Evolutionary conservation across 2,797 vertebrate genomes (phyloP).

Genomic region (Rhynchotus rufescens): DNA sequence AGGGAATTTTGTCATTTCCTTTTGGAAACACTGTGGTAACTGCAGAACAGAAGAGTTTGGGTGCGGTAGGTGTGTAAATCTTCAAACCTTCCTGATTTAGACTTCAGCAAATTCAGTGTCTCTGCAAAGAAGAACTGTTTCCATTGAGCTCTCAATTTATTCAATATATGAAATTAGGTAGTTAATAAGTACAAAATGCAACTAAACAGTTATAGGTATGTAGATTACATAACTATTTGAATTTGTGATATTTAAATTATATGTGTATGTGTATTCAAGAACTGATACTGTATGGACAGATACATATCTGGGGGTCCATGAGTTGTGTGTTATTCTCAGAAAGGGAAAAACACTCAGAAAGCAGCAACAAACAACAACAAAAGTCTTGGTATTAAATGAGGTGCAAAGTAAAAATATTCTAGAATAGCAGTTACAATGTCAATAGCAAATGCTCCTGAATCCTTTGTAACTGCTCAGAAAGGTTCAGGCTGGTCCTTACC

Average conservation of each 20-base stretch:
- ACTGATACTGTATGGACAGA: fast-evolving
- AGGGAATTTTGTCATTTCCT: background rate
- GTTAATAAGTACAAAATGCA: no score
- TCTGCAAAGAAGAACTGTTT: background rate
- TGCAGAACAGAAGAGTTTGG: background rate
- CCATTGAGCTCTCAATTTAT: fast-evolving
- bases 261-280: fast-evolving
- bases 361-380: no score
- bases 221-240: fast-evolving
- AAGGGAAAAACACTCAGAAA: background rate
- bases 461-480: background rate
- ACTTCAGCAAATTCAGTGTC: fast-evolving
- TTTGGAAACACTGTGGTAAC: fast-evolving
- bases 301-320: fast-evolving
- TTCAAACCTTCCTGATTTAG: no score
- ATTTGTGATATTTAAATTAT: fast-evolving
- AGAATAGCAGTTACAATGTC: background rate
- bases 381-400: no score
- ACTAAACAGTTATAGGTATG: fast-evolving
- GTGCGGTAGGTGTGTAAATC: fast-evolving
- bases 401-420: background rate
- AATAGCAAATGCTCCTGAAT: background rate
- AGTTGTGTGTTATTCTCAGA: fast-evolving
- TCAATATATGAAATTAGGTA: background rate
- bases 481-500: background rate